Percentiles rank a stretch among this genome's conserved stretches.
Evolutionary conservation across 2,113 vertebrate genomes (phyloP).

Genomic region (Orientallactaga bullata): DNA sequence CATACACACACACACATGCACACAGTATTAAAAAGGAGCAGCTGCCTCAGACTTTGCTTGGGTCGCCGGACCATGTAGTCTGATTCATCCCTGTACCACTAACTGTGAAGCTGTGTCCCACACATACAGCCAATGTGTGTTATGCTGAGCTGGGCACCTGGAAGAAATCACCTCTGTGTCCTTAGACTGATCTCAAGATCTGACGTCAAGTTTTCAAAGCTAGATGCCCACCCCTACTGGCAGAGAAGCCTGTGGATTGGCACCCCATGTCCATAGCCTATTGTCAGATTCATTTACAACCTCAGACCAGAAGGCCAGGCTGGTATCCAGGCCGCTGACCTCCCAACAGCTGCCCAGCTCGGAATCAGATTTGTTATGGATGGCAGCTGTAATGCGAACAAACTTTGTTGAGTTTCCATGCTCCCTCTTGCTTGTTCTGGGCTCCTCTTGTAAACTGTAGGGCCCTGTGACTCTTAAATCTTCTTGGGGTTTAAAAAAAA

Average conservation of each 20-base stretch:
- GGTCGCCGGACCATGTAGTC: not conserved
- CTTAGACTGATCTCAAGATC: constrained; percentile 22
- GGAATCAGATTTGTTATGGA: not conserved
- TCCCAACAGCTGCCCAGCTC: constrained; percentile 9
- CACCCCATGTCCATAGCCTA: not conserved
- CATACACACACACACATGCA: too few species aligned
- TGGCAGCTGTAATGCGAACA: not conserved
- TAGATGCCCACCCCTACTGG: not conserved
- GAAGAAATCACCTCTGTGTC: not conserved
- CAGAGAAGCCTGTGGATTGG: constrained; percentile 22
- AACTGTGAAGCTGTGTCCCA: not conserved
- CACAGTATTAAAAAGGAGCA: not conserved
- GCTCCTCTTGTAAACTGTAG: not conserved
- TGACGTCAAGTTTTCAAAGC: not conserved
- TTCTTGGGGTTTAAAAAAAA: not conserved
- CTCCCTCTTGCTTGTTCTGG: not conserved
- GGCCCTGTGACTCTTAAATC: not conserved
- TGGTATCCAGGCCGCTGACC: constrained; percentile 7
- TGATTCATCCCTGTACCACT: not conserved
- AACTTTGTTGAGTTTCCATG: not conserved
- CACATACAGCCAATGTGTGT: accelerated
- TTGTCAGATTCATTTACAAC: constrained; percentile 24
- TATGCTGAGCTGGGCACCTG: not conserved
- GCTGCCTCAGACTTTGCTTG: not conserved
- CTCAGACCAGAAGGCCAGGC: constrained; percentile 17